Evolutionary conservation across 2,797 vertebrate genomes (phyloP).

Genomic region (Crenuchus spilurus): DNA sequence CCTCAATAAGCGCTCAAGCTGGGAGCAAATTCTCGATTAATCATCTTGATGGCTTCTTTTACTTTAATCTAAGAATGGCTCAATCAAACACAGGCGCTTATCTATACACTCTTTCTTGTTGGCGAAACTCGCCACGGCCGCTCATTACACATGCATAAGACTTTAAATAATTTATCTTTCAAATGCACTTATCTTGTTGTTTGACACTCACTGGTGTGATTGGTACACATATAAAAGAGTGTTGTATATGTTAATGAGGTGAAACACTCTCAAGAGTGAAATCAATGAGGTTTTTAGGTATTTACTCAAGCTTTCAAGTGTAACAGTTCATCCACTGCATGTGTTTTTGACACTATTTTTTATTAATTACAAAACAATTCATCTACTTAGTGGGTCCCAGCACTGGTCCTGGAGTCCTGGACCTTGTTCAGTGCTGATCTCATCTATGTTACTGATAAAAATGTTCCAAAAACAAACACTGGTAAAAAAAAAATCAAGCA

Average conservation of each 20-base stretch:
- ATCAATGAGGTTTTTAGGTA: conserved; percentile 26
- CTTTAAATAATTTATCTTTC: conserved; percentile 56
- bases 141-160: conserved; percentile 55
- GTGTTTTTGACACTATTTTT: conserved; percentile 15
- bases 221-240: conserved; percentile 48
- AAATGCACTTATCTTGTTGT: conserved; percentile 41
- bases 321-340: conserved; percentile 34
- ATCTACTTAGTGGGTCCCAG: not conserved
- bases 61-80: conserved; percentile 36
- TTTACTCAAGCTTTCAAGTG: conserved; percentile 34
- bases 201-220: conserved; percentile 45
- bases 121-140: conserved; percentile 17
- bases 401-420: not conserved
- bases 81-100: conserved; percentile 47
- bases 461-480: too few species aligned
- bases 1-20: not conserved
- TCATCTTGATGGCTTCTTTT: conserved; percentile 43
- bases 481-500: too few species aligned
- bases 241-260: conserved; percentile 48
- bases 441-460: too few species aligned
- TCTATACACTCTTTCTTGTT: conserved; percentile 42
- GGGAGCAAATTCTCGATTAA: conserved; percentile 15
- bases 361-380: conserved; percentile 17
- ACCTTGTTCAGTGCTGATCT: too few species aligned
- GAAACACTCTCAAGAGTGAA: conserved; percentile 22